Percentiles rank a stretch among this genome's conserved stretches.
These are phyloP conservation scores for Tenualosa ilisha DNA, from an alignment of 2,797 vertebrate genomes.

Conservation along the genomic window DNA sequence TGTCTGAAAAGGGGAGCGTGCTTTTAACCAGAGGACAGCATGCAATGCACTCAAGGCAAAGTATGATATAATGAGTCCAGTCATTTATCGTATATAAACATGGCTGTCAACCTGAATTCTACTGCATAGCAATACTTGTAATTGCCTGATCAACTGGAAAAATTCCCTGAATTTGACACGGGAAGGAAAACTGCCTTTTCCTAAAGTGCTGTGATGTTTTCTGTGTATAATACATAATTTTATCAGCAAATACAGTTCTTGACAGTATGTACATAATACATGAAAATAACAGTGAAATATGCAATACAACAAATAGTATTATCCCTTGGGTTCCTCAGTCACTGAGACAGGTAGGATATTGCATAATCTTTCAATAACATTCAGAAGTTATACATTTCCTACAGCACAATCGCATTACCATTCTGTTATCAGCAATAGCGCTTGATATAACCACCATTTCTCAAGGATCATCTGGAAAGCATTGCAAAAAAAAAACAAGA, in stretches of 20 bases:
- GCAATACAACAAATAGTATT: background rate
- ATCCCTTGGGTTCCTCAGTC: background rate
- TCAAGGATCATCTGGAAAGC: slow-evolving; percentile 5
- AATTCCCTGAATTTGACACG: background rate
- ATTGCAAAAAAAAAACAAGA: background rate
- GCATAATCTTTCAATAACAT: background rate
- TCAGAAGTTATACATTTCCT: background rate
- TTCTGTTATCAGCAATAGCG: slow-evolving; percentile 6
- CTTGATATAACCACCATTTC: background rate
- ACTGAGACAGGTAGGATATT: background rate
- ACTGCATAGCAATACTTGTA: background rate
- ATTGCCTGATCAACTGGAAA: background rate
- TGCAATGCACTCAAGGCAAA: background rate
- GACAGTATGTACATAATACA: background rate
- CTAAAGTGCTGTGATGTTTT: background rate
- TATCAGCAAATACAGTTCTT: background rate
- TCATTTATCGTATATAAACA: slow-evolving; percentile 9
- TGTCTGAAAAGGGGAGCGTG: background rate
- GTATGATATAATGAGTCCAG: background rate
- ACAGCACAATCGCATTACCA: background rate
- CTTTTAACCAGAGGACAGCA: slow-evolving; percentile 2
- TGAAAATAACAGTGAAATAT: background rate
- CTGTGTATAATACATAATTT: background rate
- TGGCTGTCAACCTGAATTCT: slow-evolving; percentile 5
- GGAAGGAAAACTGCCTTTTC: background rate